Percentiles rank a stretch among this genome's conserved stretches.
Evolutionary conservation across 2,797 vertebrate species (phyloP).

Genomic region (Bucorvus abyssinicus): DNA sequence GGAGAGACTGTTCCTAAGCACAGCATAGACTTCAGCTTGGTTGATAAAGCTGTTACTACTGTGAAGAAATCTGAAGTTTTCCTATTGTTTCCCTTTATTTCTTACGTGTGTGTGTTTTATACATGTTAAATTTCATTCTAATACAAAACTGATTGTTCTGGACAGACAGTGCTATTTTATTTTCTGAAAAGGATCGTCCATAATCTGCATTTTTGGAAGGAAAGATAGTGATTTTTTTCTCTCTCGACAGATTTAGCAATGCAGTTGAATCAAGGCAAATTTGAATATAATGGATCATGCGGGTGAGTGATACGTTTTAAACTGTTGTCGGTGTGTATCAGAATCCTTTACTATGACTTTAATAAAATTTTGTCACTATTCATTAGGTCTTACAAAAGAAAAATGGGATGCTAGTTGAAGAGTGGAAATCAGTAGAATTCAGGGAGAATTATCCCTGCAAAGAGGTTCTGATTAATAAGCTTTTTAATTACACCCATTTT

Average conservation of each 20-base stretch:
- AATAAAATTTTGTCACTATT: conserved; percentile 75
- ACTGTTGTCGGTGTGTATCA: conserved; percentile 9
- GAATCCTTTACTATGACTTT: conserved; percentile 18
- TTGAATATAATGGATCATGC: conserved; percentile 98
- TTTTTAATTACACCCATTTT: background rate
- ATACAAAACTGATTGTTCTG: background rate
- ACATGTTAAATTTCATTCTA: background rate
- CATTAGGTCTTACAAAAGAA: conserved; percentile 37
- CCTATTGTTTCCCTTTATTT: background rate
- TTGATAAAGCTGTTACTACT: background rate
- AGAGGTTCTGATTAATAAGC: background rate
- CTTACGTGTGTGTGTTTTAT: background rate
- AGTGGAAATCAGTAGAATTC: conserved; percentile 22
- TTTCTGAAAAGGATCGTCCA: background rate
- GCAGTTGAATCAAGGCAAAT: conserved; percentile 99
- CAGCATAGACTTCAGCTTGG: background rate
- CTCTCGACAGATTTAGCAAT: conserved; percentile 93
- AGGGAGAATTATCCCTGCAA: background rate
- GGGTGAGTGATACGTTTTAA: conserved; percentile 85
- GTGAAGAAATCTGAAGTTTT: background rate
- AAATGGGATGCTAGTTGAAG: background rate
- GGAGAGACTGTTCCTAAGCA: background rate
- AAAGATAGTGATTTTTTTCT: conserved; percentile 62
- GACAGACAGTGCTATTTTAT: background rate
- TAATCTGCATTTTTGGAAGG: background rate